These are phyloP conservation scores for Nothoprocta pentlandii DNA, from an alignment of 2,113 vertebrate genomes.

Conservation along the genomic window DNA sequence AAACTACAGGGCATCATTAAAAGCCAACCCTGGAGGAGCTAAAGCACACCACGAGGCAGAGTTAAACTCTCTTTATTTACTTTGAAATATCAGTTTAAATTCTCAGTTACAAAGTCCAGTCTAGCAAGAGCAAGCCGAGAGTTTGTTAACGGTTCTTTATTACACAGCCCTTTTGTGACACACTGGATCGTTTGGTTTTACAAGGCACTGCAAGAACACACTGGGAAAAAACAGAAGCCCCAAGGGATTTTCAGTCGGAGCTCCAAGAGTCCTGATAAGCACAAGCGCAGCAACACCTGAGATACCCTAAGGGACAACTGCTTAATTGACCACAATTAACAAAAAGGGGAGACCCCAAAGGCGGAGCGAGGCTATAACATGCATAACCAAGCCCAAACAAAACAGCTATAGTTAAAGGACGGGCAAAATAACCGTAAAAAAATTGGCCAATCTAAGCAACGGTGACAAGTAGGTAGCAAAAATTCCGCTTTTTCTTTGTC, in stretches of 20 bases:
- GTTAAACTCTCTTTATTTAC: slow-evolving; percentile 70
- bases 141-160: background rate
- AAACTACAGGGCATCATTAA: fast-evolving
- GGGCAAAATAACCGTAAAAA: background rate
- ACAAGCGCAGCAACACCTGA: background rate
- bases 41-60: background rate
- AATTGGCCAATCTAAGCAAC: fast-evolving
- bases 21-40: fast-evolving
- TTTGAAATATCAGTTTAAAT: slow-evolving; percentile 12
- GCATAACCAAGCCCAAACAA: fast-evolving
- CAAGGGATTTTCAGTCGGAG: fast-evolving
- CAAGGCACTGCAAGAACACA: slow-evolving; percentile 71
- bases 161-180: background rate
- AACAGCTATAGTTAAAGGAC: background rate
- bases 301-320: fast-evolving
- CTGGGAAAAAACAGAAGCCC: background rate
- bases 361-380: background rate
- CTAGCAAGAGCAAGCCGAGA: background rate
- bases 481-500: fast-evolving
- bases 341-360: background rate
- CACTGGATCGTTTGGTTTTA: background rate
- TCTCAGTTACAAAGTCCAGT: slow-evolving; percentile 48
- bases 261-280: background rate
- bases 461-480: fast-evolving
- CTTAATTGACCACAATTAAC: background rate